Conservation (phyloP, 2,888 invertebrate species). For the Cryptophagus acutangulus region DNA sequence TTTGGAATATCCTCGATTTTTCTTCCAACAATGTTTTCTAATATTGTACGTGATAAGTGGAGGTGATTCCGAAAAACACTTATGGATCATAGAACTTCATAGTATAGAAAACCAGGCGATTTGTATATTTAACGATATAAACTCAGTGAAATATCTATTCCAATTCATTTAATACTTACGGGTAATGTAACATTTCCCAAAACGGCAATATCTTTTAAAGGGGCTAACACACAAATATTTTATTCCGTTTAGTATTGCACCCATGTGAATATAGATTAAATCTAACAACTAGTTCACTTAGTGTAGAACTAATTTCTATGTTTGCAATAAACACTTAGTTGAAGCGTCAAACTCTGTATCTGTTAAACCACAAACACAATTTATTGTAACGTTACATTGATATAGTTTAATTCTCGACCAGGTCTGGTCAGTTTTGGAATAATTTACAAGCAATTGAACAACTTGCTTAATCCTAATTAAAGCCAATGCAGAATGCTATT, state of each 20-base stretch:
- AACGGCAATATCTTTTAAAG: neutral
- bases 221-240: conserved; percentile 1
- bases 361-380: conserved; percentile 12
- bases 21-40: too few species aligned
- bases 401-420: conserved; percentile 12
- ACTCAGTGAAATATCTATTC: conserved; percentile 1
- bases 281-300: conserved; percentile 8
- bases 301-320: conserved; percentile 12
- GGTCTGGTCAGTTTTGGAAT: conserved; percentile 12
- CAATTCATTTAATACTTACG: conserved; percentile 1
- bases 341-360: conserved; percentile 9
- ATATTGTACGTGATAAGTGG: too few species aligned
- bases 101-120: too few species aligned
- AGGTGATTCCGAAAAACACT: too few species aligned
- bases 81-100: too few species aligned
- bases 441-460: conserved; percentile 16
- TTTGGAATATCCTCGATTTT: too few species aligned
- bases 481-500: too few species aligned
- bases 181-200: conserved; percentile 2
- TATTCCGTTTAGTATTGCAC: conserved; percentile 4
- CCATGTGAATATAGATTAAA: conserved; percentile 11
- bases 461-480: conserved; percentile 13
- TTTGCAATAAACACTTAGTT: conserved; percentile 13
- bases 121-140: conserved; percentile 1
- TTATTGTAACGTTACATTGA: conserved; percentile 10